Evolutionary conservation across 2,888 invertebrate genomes (phyloP), one percentile per base, ranked within the genome.

Genomic region (Callinectes sapidus): DNA sequence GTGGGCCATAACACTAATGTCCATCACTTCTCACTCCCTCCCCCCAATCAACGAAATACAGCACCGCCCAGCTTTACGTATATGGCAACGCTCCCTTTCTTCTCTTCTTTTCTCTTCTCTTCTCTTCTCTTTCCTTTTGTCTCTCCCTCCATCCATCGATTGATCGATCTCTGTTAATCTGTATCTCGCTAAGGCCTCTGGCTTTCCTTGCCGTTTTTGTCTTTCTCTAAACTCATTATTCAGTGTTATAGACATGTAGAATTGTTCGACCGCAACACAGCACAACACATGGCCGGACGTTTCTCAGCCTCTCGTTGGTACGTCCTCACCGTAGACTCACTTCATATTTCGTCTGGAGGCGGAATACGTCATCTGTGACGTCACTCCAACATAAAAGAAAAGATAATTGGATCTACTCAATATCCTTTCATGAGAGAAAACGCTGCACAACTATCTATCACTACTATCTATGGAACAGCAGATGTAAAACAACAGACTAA

Each of bases 141-240:
- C 81, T 28, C 55, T 88, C 88, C 54, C 55, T 88, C 88, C 18
- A 23, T 48, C 87, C 39, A 48, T 87, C 87, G 14, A 28, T 2
- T 55, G 48, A 87, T 54, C 54, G n/a, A 28, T 87, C 48, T 14
- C 42, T 48, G 6, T 87, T 42, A 13, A 42, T 48, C 0, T 28
- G 39, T 42, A 39, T 87, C 28, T 14, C 48, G n/a, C 23, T n/a
- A 54, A 81, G 3, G 32, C 16, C 35, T 8, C 8, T 28, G 81
- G 1, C 35, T 81, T 35, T 81, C 81, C 0, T n/a, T 81, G 32
- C 10, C 14, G 81, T 77, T 28, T 32, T 77, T 32, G 28, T 77
- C 28, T 32, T 77, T 32, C 10, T 32, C n/a, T n/a, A n/a, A n/a
- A 28, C 32, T 77, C 28, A 23, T 32, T 77, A 5, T 32, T 77